Evolutionary conservation across 2,888 invertebrate species (phyloP), one percentile per base, ranked within the genome.

Genomic region (Branchipolynoe longqiensis): DNA sequence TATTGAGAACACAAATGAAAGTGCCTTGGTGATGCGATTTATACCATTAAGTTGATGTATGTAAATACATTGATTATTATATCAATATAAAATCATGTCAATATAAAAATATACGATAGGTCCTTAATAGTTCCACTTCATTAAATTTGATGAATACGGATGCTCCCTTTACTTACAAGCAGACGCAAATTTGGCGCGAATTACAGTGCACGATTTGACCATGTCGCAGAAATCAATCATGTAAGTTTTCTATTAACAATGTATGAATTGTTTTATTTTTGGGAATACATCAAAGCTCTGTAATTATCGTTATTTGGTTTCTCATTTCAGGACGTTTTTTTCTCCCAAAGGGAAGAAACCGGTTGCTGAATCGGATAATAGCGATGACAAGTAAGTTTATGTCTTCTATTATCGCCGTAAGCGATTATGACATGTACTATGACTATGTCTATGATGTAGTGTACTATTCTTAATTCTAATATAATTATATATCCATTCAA

Each of bases 131-230:
- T n/a, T n/a, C n/a, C n/a, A n/a, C n/a, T n/a, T n/a, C n/a, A n/a
- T n/a, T n/a, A n/a, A n/a, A n/a, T n/a, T n/a, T 18, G 8, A 48
- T 12, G 18, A 58, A n/a, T 25, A n/a, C 31, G 2, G 6, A 69
- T 38, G 69, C 69, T 78, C 78, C 78, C 78, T 41, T 62, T 0
- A 48, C 48, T 62, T 0, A 48, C 48, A 18, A 78, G 78, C 78
- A 78, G 78, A 78, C 78, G 78, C 78, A 41, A 41, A 48, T 78
- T 78, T 78, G 78, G 78, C 78, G 78, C 78, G 78, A 78, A 73
- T 31, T 41, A 48, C 41, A 22, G 18, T 31, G 36, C 36, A 33
- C 33, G 28, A 0, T 1, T 28, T 78, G 28, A 78, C 28, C 12
- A 78, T 78, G 78, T 41, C 78, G 0, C 78, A 78, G 54, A 25